Conservation (phyloP, 2,113 vertebrate species). For the Maccullochella peelii region DNA sequence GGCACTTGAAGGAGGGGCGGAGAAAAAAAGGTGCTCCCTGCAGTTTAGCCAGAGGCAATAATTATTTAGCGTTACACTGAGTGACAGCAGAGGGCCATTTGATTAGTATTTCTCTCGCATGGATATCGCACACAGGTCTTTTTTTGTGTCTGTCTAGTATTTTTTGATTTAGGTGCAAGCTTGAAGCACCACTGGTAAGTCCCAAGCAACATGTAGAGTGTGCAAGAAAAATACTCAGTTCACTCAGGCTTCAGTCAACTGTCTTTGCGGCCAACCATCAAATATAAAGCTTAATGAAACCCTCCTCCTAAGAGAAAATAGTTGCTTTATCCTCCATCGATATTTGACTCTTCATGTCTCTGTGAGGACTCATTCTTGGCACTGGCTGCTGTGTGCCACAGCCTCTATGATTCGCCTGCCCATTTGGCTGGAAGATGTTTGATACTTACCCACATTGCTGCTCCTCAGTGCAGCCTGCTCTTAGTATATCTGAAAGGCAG, state of each 20-base stretch:
- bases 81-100: slow-evolving; percentile 35
- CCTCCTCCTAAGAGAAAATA: slow-evolving; percentile 36
- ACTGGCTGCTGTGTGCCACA: slow-evolving; percentile 36
- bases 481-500: slow-evolving; percentile 40
- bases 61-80: slow-evolving; percentile 59
- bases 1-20: slow-evolving; percentile 41
- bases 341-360: slow-evolving; percentile 56
- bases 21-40: slow-evolving; percentile 52
- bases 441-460: slow-evolving; percentile 46
- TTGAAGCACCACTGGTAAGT: slow-evolving; percentile 36
- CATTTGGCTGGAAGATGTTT: slow-evolving; percentile 46
- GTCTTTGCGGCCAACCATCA: slow-evolving; percentile 39
- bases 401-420: slow-evolving; percentile 47
- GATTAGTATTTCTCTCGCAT: slow-evolving; percentile 39
- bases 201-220: slow-evolving; percentile 7
- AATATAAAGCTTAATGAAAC: slow-evolving; percentile 43
- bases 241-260: slow-evolving; percentile 45
- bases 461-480: slow-evolving; percentile 44
- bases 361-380: slow-evolving; percentile 47
- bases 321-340: slow-evolving; percentile 43
- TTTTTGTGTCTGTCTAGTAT: slow-evolving; percentile 12
- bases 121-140: slow-evolving; percentile 7
- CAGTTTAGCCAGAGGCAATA: slow-evolving; percentile 53
- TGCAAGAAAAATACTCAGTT: slow-evolving; percentile 54
- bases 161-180: slow-evolving; percentile 36